Evolutionary conservation across 2,113 vertebrate genomes (phyloP), one percentile per base, ranked within the genome.

Genomic region (Lepisosteus oculatus): DNA sequence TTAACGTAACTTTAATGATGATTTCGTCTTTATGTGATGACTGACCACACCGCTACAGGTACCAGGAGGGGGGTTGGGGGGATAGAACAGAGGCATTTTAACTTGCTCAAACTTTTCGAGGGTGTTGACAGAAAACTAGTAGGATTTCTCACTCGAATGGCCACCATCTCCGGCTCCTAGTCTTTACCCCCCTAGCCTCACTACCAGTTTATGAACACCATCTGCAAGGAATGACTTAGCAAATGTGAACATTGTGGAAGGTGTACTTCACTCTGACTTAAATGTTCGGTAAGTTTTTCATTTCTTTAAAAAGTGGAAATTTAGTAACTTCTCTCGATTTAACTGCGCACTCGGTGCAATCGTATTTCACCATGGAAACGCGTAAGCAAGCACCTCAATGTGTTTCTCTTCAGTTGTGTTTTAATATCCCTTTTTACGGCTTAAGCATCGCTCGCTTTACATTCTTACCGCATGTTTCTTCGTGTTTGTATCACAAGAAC

Each of bases 111-210:
- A 57, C 61, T 73, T 73, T 61, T 54, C 63, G 80, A 72, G 79
- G 78, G 79, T 55, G 74, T 76, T 70, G 67, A 82, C 72, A 74
- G 62, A 68, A 75, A 83, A 78, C 70, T 57, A 72, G 69, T 57
- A 72, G 76, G 71, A 61, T 79, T 72, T 69, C 59, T 64, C 79
- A 77, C 79, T 66, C 75, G 69, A 72, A 77, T 83, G 84, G 67
- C 72, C 69, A 68, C 68, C 61, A 74, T 61, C 59, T 77, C 79
- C 77, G 71, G 73, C 78, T 74, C 83, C 82, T 80, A 29, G 51
- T 68, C 75, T 76, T 78, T 75, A 45, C 77, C 70, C 62, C 75
- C 62, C 51, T 7, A 72, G 64, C 79, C 68, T 73, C 70, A 14
- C 59, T 69, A 77, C 57, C 76, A 69, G 72, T 65, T 72, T 61